Conservation (phyloP, 2,797 vertebrate genomes). For the Gadopsis marmoratus region DNA sequence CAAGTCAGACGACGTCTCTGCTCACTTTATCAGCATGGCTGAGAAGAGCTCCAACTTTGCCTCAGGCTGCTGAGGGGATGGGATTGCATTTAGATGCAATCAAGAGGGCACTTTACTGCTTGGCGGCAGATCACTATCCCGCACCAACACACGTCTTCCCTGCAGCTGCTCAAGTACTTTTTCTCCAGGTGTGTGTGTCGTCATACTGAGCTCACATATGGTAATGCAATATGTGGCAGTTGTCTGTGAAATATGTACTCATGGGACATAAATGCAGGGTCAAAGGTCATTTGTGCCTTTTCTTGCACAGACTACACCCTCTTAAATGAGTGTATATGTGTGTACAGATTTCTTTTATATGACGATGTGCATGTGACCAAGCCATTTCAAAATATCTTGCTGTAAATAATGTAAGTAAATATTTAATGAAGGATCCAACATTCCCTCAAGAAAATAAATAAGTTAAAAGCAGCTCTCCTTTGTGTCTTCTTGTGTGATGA, state of each 20-base stretch:
- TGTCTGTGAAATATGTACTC: conserved; percentile 55
- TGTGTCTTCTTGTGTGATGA: conserved; percentile 23
- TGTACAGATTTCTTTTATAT: conserved; percentile 77
- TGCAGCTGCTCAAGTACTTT: conserved; percentile 48
- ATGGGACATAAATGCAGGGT: conserved; percentile 76
- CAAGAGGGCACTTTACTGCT: conserved; percentile 57
- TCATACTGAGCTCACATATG: conserved; percentile 30
- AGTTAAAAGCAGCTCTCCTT: conserved; percentile 30
- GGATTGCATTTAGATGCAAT: conserved; percentile 55
- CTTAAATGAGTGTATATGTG: conserved; percentile 79
- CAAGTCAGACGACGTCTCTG: conserved; percentile 17
- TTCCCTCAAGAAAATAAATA: conserved; percentile 78
- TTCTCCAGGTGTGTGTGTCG: conserved; percentile 37
- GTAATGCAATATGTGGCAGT: conserved; percentile 39
- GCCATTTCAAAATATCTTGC: conserved; percentile 75
- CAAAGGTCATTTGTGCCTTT: conserved; percentile 85
- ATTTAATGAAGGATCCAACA: conserved; percentile 81
- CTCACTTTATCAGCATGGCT: conserved; percentile 54
- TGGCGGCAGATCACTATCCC: conserved; percentile 29
- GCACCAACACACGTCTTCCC: conserved; percentile 35
- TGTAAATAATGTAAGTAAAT: conserved; percentile 86
- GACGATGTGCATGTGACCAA: conserved; percentile 81
- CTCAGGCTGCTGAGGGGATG: conserved; percentile 54
- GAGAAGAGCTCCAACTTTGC: conserved; percentile 55
- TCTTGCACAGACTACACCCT: conserved; percentile 81